Conservation (phyloP, 1,140 invertebrate genomes). For the Leptopilina boulardi region DNA sequence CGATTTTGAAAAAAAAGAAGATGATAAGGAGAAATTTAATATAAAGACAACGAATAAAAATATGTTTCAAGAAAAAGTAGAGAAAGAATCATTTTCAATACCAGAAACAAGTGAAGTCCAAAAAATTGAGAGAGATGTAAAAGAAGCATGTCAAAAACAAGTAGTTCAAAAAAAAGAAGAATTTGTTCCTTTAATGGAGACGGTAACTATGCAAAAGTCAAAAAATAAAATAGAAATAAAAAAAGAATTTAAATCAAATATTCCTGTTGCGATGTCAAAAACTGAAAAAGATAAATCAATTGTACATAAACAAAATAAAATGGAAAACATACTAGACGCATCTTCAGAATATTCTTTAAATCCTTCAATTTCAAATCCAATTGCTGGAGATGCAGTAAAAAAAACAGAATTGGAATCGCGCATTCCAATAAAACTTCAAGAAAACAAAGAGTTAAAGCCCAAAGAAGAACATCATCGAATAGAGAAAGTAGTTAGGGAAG, state of each 20-base stretch:
- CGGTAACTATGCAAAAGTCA: conserved; percentile 53
- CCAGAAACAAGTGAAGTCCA: conserved; percentile 25
- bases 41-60: conserved; percentile 42
- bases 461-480: conserved; percentile 53
- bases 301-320: conserved; percentile 36
- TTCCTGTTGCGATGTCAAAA: conserved; percentile 63
- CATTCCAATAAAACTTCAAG: conserved; percentile 63
- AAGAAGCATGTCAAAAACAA: background rate
- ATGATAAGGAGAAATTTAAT: conserved; percentile 46
- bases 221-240: conserved; percentile 45
- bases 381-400: conserved; percentile 11
- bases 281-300: conserved; percentile 60
- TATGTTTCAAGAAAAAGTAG: conserved; percentile 11
- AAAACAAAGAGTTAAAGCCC: conserved; percentile 36
- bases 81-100: background rate
- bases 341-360: background rate
- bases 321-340: conserved; percentile 21
- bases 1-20: conserved; percentile 37
- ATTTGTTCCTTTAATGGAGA: conserved; percentile 50
- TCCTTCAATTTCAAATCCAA: background rate
- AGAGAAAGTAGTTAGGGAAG: conserved; percentile 64
- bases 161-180: conserved; percentile 50
- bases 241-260: conserved; percentile 65
- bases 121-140: conserved; percentile 30
- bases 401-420: conserved; percentile 66